phyloP scores from a whole-genome alignment of 2,888 invertebrate genomes.

The Endomychus coccineus region DNA sequence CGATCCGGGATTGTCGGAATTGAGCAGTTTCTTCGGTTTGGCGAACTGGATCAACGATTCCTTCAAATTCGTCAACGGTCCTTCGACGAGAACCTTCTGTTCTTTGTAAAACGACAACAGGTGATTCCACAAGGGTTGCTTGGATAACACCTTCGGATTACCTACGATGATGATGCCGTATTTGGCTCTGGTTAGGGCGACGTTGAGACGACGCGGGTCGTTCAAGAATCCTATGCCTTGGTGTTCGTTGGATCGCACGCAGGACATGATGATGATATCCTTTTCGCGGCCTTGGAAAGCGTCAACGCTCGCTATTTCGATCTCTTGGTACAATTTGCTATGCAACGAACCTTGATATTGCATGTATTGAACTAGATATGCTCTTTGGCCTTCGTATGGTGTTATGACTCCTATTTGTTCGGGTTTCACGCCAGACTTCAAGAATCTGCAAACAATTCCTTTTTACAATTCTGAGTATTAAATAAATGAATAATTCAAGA shows the following conservation, averaged over 20 bases:
- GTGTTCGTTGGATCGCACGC: slow-evolving; percentile 96
- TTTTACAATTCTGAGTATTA: neutral
- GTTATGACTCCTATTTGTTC: slow-evolving; percentile 99
- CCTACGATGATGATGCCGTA: slow-evolving; percentile 98
- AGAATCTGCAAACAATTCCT: slow-evolving; percentile 56
- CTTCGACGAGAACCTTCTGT: slow-evolving; percentile 93
- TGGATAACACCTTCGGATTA: slow-evolving; percentile 96
- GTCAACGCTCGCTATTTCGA: slow-evolving; percentile 99
- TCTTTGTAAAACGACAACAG: slow-evolving; percentile 95
- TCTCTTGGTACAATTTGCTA: slow-evolving; percentile 94
- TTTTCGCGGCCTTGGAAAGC: slow-evolving; percentile 99
- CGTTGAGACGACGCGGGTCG: slow-evolving; percentile 95
- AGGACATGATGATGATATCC: slow-evolving; percentile 98
- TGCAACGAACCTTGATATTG: slow-evolving; percentile 97
- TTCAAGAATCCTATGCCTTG: slow-evolving; percentile 97
- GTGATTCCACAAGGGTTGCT: slow-evolving; percentile 98
- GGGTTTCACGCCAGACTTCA: slow-evolving; percentile 91
- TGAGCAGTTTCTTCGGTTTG: slow-evolving; percentile 92
- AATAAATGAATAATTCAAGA: neutral
- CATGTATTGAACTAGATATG: slow-evolving; percentile 97
- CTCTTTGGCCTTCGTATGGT: slow-evolving; percentile 97
- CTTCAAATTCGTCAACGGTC: slow-evolving; percentile 93
- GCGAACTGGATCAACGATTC: slow-evolving; percentile 95
- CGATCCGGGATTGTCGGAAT: slow-evolving; percentile 89
- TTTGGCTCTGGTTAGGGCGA: slow-evolving; percentile 94